These are phyloP conservation scores for Avahi laniger DNA, from an alignment of 2,797 vertebrate species.

Conservation along the genomic window DNA sequence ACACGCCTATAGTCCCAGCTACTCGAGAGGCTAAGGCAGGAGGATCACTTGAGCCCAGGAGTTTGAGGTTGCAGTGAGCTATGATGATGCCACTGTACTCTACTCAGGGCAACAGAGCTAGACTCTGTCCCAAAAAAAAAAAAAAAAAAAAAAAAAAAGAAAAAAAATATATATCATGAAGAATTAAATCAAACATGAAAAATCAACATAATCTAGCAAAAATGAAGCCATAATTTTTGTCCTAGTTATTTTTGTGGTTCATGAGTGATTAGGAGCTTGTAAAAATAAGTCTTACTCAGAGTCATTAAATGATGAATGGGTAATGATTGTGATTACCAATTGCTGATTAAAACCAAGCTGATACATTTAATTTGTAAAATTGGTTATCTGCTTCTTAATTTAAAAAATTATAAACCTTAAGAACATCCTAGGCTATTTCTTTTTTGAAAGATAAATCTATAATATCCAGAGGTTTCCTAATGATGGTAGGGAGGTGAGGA, in stretches of 20 bases:
- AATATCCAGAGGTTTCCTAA: neutral
- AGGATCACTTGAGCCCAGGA: no score
- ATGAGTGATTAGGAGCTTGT: neutral
- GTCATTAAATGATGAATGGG: neutral
- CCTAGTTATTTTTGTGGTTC: neutral
- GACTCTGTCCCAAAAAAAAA: no score
- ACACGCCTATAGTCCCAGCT: no score
- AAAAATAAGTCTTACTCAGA: neutral
- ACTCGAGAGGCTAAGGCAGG: no score
- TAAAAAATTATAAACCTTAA: neutral
- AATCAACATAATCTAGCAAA: neutral
- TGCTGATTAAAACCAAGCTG: constrained; percentile 15
- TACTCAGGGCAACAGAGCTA: no score
- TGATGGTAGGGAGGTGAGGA: neutral
- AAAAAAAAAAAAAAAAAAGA: no score
- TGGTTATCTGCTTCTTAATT: neutral
- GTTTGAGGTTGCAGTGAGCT: no score
- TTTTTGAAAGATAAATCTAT: neutral
- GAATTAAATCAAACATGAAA: neutral
- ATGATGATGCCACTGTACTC: no score
- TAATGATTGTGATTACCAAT: neutral
- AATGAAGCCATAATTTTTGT: neutral
- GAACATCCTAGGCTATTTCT: neutral
- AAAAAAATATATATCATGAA: neutral
- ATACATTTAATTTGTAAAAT: constrained; percentile 38